Evolutionary conservation across 2,113 vertebrate species (phyloP).

Genomic region (Coracopsis vasa): DNA sequence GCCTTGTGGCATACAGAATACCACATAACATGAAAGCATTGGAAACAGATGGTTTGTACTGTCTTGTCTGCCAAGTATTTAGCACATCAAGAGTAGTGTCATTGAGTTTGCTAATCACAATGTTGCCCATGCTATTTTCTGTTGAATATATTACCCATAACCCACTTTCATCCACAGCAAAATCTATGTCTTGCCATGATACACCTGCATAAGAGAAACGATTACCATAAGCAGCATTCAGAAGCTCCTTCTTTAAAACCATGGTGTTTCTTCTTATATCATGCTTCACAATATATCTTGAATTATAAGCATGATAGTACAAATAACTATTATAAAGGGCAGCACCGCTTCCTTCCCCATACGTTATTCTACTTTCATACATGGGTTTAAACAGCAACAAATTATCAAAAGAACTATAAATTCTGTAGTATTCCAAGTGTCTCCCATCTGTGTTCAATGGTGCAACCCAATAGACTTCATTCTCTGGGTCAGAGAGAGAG

Average conservation of each 20-base stretch:
- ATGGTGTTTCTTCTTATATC: constrained; percentile 47
- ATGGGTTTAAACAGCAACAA: constrained; percentile 72
- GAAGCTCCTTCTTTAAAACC: constrained; percentile 61
- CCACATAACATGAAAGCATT: constrained; percentile 94
- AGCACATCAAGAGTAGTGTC: constrained; percentile 88
- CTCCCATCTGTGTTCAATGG: constrained; percentile 68
- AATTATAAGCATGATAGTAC: constrained; percentile 76
- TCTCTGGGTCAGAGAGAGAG: constrained; percentile 36
- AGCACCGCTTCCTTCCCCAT: constrained; percentile 79
- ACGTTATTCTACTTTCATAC: not conserved
- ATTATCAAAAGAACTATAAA: constrained; percentile 76
- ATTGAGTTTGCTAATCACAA: constrained; percentile 93
- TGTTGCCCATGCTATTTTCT: constrained; percentile 87
- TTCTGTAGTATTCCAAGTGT: constrained; percentile 69
- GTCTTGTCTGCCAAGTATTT: constrained; percentile 86
- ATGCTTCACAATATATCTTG: constrained; percentile 58
- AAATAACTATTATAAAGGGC: constrained; percentile 78
- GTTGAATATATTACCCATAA: constrained; percentile 97
- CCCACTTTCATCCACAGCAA: constrained; percentile 89
- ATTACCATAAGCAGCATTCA: constrained; percentile 79
- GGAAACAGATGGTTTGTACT: constrained; percentile 82
- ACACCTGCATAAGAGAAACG: constrained; percentile 91
- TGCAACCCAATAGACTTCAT: constrained; percentile 81
- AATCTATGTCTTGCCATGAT: constrained; percentile 86
- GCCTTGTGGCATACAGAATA: constrained; percentile 87